Evolutionary conservation across 2,113 vertebrate genomes (phyloP).

Genomic region (Labrus mixtus): DNA sequence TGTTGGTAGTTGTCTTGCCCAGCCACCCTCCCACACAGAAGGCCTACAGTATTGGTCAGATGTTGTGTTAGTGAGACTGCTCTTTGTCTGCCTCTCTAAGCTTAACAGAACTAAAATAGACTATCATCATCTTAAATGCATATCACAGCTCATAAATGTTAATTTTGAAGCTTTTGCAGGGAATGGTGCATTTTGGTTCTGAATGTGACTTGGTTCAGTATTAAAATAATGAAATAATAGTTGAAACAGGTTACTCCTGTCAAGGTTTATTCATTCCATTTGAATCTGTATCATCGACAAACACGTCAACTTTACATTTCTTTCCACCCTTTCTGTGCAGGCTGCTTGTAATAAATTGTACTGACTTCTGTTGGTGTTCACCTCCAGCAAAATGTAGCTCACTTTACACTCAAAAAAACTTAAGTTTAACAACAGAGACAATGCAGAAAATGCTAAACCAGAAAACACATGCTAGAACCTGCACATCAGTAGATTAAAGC

Average conservation of each 20-base stretch:
- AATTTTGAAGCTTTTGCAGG: background rate
- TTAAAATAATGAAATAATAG: background rate
- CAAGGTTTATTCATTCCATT: background rate
- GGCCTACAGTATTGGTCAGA: slow-evolving; percentile 75
- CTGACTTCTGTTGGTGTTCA: background rate
- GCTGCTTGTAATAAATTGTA: slow-evolving; percentile 5
- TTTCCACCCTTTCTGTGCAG: slow-evolving; percentile 6
- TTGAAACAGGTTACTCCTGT: background rate
- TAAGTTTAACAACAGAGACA: background rate
- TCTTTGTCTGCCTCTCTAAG: slow-evolving; percentile 69
- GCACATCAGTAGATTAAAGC: background rate
- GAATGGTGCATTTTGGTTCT: background rate
- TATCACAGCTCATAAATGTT: slow-evolving; percentile 1
- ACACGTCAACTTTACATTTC: background rate
- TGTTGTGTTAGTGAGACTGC: slow-evolving; percentile 60
- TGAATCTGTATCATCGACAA: background rate
- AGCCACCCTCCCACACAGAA: slow-evolving; percentile 78
- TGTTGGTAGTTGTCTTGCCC: slow-evolving; percentile 77
- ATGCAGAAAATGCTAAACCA: background rate
- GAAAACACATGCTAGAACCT: background rate
- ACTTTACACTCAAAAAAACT: slow-evolving; percentile 4
- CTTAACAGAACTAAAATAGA: slow-evolving; percentile 28
- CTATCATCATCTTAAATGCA: slow-evolving; percentile 7
- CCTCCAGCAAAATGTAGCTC: slow-evolving; percentile 9
- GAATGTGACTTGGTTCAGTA: background rate